A percentile compares a stretch with the other conserved stretches of the same genome.
Evolutionary conservation across 2,113 vertebrate species (phyloP).

Genomic region (Sinocyclocheilus anophthalmus): DNA sequence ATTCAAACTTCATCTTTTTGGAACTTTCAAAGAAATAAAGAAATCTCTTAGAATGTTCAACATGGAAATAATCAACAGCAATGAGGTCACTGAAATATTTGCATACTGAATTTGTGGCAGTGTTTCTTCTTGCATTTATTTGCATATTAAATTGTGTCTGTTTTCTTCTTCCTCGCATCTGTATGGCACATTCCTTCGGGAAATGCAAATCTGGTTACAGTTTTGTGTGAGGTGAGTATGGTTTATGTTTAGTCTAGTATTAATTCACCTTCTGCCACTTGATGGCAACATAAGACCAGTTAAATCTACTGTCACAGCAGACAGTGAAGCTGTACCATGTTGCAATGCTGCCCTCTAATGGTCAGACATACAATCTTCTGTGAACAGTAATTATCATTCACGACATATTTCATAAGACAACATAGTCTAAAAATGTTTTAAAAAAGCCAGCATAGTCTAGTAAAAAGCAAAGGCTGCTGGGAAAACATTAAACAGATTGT

Average conservation of each 20-base stretch:
- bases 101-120: background rate
- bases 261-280: constrained; percentile 53
- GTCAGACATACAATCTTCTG: constrained; percentile 6
- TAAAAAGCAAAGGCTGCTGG: background rate
- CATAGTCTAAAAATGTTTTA: background rate
- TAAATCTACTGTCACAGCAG: background rate
- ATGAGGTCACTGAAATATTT: background rate
- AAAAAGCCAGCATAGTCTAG: background rate
- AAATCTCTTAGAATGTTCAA: background rate
- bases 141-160: background rate
- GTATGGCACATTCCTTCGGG: background rate
- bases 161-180: background rate
- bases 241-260: background rate
- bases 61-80: background rate
- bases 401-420: background rate
- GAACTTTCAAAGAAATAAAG: background rate
- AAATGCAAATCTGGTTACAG: background rate
- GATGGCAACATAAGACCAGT: constrained; percentile 68
- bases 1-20: background rate
- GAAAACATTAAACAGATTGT: constrained; percentile 7
- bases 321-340: background rate
- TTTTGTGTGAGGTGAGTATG: background rate
- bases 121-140: background rate
- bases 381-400: background rate
- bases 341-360: constrained; percentile 68